Conservation (phyloP, 2,888 invertebrate species). For the Caenorhabditis panamensis region DNA sequence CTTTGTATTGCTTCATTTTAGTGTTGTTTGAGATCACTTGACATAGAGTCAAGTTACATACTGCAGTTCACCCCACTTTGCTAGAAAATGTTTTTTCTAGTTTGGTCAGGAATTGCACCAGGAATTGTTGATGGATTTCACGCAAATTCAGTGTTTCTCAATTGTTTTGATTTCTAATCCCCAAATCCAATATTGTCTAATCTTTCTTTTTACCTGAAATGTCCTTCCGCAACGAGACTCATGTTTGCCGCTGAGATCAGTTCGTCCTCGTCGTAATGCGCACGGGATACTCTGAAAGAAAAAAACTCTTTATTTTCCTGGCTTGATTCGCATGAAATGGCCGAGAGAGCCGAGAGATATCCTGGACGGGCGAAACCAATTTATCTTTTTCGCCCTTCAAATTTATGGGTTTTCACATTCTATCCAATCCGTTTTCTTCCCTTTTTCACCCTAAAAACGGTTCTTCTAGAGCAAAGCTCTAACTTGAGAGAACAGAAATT, state of each 20-base stretch:
- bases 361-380: constrained; percentile 47
- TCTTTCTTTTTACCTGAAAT: constrained; percentile 59
- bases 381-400: constrained; percentile 60
- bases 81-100: not conserved
- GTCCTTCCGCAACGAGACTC: constrained; percentile 65
- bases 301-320: constrained; percentile 28
- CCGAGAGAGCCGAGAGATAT: constrained; percentile 32
- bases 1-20: not conserved
- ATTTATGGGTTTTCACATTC: constrained; percentile 54
- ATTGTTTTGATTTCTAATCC: no score
- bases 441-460: constrained; percentile 20
- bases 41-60: constrained; percentile 24
- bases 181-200: not conserved
- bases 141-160: no score
- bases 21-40: not conserved
- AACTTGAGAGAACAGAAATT: constrained; percentile 10
- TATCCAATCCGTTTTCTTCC: constrained; percentile 30
- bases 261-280: constrained; percentile 60
- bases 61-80: not conserved
- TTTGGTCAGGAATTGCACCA: no score
- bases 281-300: constrained; percentile 61
- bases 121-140: no score
- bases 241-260: constrained; percentile 40
- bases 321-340: constrained; percentile 35
- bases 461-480: not conserved